Conservation (phyloP, 2,888 invertebrate species). For the Diploptera punctata region DNA sequence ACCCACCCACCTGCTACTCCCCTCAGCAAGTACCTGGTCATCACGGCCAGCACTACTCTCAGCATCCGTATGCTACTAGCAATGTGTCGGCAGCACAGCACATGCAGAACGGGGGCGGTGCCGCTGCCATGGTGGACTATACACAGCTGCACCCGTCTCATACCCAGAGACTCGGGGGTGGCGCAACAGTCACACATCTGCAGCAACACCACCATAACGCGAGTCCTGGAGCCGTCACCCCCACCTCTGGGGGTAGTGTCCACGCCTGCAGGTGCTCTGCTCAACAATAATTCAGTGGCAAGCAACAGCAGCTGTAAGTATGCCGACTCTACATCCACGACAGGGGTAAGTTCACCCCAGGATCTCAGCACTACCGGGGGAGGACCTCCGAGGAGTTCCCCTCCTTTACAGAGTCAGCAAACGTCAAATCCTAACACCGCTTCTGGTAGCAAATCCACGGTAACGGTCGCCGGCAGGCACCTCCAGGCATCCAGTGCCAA, state of each 20-base stretch:
- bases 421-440: background rate
- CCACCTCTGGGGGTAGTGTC: slow-evolving; percentile 62
- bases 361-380: slow-evolving; percentile 75
- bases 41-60: slow-evolving; percentile 68
- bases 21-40: slow-evolving; percentile 61
- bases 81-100: slow-evolving; percentile 54
- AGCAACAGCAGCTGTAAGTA: slow-evolving; percentile 85
- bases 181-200: slow-evolving; percentile 55
- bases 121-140: slow-evolving; percentile 84
- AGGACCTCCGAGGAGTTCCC: slow-evolving; percentile 44
- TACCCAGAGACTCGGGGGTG: slow-evolving; percentile 64
- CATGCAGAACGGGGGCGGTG: slow-evolving; percentile 34
- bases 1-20: slow-evolving; percentile 82
- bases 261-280: slow-evolving; percentile 47
- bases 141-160: slow-evolving; percentile 77
- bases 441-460: slow-evolving; percentile 9
- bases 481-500: slow-evolving; percentile 70
- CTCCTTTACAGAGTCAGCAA: slow-evolving; percentile 48
- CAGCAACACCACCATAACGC: slow-evolving; percentile 55
- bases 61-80: slow-evolving; percentile 71
- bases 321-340: slow-evolving; percentile 72
- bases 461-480: slow-evolving; percentile 62
- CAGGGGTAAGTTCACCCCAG: slow-evolving; percentile 83
- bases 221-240: slow-evolving; percentile 62
- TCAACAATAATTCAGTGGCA: slow-evolving; percentile 51